Evolutionary conservation across 92 coral and sea anemone genomes (phyloP), one percentile per base, ranked within the genome.

Genomic region (Diadumene lineata): DNA sequence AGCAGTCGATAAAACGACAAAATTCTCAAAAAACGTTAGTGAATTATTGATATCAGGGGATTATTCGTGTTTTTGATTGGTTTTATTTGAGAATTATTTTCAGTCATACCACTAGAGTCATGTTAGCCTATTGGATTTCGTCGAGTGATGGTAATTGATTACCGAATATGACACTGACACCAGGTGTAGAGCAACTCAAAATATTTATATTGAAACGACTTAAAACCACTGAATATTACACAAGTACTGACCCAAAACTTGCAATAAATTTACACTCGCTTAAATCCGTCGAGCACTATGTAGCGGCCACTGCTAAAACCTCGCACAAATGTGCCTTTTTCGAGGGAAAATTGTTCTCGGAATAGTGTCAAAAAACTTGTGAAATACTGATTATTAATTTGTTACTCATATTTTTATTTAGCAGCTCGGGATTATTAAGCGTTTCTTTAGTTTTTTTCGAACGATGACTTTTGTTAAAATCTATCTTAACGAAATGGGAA

Each of bases 141-240:
- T 62, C 27, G 19, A 43, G 17, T 1, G 68, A 62, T 28, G n/a
- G n/a, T 30, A 62, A 62, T 62, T 62, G 68, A 62, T 62, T 28
- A 62, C 38, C 0, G 23, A 62, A 62, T 62, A 62, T 62, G 68
- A 62, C 43, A 62, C 13, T 21, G 11, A 9, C 68, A 19, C 68
- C 68, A 62, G 68, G 68, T 62, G 68, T 62, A 62, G 6, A 10
- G 6, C 38, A 62, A 28, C 23, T 62, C 68, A 29, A 27, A 62
- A 62, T 62, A 31, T 62, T 62, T 30, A 62, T 62, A 62, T 62
- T 62, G 43, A 62, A 62, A 28, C 21, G 38, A 11, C n/a, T 62
- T 1, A 62, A 62, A 10, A 62, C 21, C 43, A 15, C n/a, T 62
- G 43, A 28, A 62, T 62, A 29, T 62, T 27, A 7, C 4, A 1